Percentiles rank a stretch among this genome's conserved stretches.
Evolutionary conservation across 2,113 vertebrate species (phyloP).

Genomic region (Felis catus): DNA sequence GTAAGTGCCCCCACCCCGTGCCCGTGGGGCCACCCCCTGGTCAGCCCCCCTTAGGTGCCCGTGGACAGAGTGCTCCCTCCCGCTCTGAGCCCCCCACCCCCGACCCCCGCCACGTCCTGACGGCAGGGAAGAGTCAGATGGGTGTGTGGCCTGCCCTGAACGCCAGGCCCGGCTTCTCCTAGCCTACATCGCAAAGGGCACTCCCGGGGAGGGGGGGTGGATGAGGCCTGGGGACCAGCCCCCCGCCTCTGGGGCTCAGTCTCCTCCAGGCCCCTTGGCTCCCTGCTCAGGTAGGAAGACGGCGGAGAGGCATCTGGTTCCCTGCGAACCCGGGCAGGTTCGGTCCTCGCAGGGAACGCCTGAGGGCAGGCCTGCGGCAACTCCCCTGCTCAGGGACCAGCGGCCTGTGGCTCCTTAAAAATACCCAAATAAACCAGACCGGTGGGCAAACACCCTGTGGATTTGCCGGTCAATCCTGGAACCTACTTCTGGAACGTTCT

Average conservation of each 20-base stretch:
- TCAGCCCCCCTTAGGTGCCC: fast-evolving
- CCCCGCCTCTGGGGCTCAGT: neutral
- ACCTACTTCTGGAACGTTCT: neutral
- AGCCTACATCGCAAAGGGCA: fast-evolving
- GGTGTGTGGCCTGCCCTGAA: no score
- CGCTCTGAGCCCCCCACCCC: fast-evolving
- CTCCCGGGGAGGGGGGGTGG: neutral
- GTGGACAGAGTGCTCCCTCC: neutral
- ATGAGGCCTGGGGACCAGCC: neutral
- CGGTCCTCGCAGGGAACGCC: no score
- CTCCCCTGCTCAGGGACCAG: neutral
- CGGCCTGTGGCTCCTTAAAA: neutral
- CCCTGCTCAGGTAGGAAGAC: neutral
- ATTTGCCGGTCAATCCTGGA: neutral
- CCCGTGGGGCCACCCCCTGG: no score
- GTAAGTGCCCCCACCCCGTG: neutral
- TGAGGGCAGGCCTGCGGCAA: fast-evolving
- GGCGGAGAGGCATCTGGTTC: neutral
- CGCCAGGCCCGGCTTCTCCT: neutral
- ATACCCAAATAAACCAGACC: neutral
- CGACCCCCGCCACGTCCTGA: neutral
- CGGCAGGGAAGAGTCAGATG: neutral
- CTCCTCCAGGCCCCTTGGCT: neutral
- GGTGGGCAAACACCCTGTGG: neutral
- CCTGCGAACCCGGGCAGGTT: no score